Percentiles rank a stretch among this genome's conserved stretches.
Conservation (phyloP, 2,797 vertebrate species). For the Ctenosaura bakeri region DNA sequence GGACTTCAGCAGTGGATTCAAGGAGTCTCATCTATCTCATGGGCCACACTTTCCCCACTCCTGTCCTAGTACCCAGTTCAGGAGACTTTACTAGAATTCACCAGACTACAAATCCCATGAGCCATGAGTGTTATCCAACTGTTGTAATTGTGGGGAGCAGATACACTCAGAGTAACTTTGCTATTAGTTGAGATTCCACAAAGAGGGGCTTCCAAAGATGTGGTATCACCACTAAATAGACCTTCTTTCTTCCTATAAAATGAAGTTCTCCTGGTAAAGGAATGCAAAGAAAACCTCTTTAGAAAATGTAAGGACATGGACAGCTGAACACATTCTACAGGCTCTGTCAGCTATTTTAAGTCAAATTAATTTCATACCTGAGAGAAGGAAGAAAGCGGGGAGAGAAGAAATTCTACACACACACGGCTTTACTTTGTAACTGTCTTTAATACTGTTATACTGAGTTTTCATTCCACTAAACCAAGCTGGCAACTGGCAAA, state of each 20-base stretch:
- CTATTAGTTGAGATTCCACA: neutral
- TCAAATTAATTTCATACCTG: neutral
- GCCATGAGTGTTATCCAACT: too few species aligned
- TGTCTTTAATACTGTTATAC: conserved; percentile 41
- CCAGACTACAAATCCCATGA: too few species aligned
- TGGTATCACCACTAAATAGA: neutral
- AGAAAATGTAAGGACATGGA: neutral
- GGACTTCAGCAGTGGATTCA: too few species aligned
- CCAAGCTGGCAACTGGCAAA: conserved; percentile 75
- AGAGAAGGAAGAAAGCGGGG: neutral
- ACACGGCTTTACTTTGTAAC: conserved; percentile 1
- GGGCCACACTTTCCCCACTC: too few species aligned
- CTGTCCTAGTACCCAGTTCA: too few species aligned
- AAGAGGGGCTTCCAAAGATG: neutral
- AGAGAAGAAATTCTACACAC: neutral
- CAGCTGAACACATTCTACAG: neutral
- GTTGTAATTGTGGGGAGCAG: too few species aligned
- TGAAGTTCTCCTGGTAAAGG: neutral
- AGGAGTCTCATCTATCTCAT: too few species aligned
- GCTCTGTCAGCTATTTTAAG: neutral
- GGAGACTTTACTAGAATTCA: too few species aligned
- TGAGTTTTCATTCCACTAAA: conserved; percentile 63
- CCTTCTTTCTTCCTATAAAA: neutral
- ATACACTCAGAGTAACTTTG: too few species aligned
- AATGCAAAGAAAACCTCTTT: neutral